Conservation (phyloP, 2,113 vertebrate genomes). For the Toxostoma redivivum region DNA sequence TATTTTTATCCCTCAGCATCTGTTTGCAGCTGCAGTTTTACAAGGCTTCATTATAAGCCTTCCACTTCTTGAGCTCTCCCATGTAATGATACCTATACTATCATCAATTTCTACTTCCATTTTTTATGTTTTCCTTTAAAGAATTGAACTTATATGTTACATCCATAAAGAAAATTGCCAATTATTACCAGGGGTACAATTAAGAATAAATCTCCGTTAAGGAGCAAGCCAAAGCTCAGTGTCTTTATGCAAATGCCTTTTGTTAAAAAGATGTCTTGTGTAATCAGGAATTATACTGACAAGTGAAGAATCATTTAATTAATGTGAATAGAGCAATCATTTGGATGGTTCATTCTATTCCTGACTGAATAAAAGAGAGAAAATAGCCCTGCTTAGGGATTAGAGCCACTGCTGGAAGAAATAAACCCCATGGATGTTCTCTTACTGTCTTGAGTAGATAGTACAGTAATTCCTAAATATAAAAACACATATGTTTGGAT, state of each 20-base stretch:
- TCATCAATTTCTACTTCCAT: background rate
- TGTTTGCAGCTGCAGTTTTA: background rate
- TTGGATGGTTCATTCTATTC: background rate
- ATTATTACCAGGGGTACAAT: constrained; percentile 22
- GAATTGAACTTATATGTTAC: background rate
- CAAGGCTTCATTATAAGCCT: background rate
- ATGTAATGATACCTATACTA: background rate
- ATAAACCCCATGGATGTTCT: background rate
- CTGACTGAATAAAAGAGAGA: background rate
- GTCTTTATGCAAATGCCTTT: constrained; percentile 42
- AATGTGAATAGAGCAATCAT: constrained; percentile 42
- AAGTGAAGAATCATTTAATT: constrained; percentile 60
- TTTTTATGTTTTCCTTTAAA: constrained; percentile 20
- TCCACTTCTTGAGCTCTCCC: background rate
- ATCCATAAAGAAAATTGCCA: constrained; percentile 31
- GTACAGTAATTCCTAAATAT: background rate
- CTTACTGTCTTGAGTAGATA: background rate
- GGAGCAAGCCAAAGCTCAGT: constrained; percentile 25
- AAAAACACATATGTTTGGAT: background rate
- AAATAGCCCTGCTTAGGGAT: background rate
- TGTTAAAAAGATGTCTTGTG: constrained; percentile 35
- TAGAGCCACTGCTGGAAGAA: background rate
- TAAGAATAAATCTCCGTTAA: constrained; percentile 37
- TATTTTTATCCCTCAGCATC: background rate
- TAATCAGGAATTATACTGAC: constrained; percentile 59